Evolutionary conservation across 2,113 vertebrate species (phyloP), one percentile per base, ranked within the genome.

Genomic region (Eclectus roratus): DNA sequence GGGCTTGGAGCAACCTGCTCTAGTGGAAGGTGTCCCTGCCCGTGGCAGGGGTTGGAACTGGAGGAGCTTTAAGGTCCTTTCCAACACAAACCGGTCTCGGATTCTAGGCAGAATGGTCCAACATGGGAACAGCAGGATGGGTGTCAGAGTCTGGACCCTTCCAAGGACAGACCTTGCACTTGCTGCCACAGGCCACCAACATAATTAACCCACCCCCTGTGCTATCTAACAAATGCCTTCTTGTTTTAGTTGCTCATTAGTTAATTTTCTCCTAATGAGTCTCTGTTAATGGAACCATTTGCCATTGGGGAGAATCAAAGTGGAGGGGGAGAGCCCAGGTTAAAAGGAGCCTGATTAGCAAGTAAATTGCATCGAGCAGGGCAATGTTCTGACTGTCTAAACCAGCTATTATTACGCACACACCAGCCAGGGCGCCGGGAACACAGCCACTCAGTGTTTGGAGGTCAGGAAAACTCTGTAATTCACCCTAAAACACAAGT

Each of bases 281-380:
- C 87, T 96, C 94, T 37, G 37, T 80, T 80, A 94, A 85, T 18
- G 52, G 79, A 93, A 97, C 97, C 97, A 95, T 87, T 96, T 97
- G 97, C 98, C 90, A 85, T 46, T 19, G 58, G 87, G 43, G 53
- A 7, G 70, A 20, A 15, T 5, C 71, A 50, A 46, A 58, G 68
- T 64, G 4, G 33, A 47, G 60, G 31, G 46, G n/a, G 71, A 76
- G 83, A 55, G 17, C 72, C 50, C 20, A 76, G 53, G 93, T 95
- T 97, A 79, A 97, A 98, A 96, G 94, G 88, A 94, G 93, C 94
- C 95, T 98, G 98, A 98, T 98, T 98, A 98, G 93, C 96, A 94
- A 97, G 97, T 97, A 97, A 98, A 98, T 98, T 98, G 98, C 85
- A 94, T 91, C 15, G 66, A 89, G 93, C 85, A 60, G 94, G 95